These are phyloP conservation scores for Nannobrachium achirus DNA, from an alignment of 2,113 vertebrate genomes.

Conservation along the genomic window DNA sequence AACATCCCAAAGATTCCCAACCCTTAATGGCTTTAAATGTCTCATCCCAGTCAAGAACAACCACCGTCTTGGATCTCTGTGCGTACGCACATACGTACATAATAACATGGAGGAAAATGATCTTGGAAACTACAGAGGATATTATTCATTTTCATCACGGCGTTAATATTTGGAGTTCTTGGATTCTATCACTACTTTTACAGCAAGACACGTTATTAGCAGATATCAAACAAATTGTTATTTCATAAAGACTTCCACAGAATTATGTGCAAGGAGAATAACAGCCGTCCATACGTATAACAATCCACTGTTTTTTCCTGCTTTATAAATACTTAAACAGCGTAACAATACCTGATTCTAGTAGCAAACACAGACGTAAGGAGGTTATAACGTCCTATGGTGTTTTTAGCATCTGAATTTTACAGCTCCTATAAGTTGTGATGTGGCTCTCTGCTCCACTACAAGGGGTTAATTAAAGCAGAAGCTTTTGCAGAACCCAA, in stretches of 20 bases:
- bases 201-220: slow-evolving; percentile 68
- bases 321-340: slow-evolving; percentile 48
- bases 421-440: slow-evolving; percentile 41
- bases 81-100: neutral
- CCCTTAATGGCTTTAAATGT: neutral
- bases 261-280: neutral
- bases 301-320: slow-evolving; percentile 16
- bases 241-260: slow-evolving; percentile 36
- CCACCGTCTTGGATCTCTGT: slow-evolving; percentile 4
- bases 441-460: too few species aligned
- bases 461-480: too few species aligned
- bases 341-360: slow-evolving; percentile 59
- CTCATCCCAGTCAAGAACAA: neutral
- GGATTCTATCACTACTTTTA: slow-evolving; percentile 66
- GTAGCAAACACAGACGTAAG: slow-evolving; percentile 45
- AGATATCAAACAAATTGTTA: slow-evolving; percentile 57
- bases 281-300: neutral
- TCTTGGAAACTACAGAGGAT: slow-evolving; percentile 59
- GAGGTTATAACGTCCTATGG: slow-evolving; percentile 29
- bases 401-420: too few species aligned
- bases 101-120: slow-evolving; percentile 35
- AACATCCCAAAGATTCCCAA: neutral
- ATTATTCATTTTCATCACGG: slow-evolving; percentile 50
- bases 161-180: slow-evolving; percentile 39
- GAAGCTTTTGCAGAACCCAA: too few species aligned